phyloP scores from a whole-genome alignment of 1,140 invertebrate species.

The Asobara japonica region DNA sequence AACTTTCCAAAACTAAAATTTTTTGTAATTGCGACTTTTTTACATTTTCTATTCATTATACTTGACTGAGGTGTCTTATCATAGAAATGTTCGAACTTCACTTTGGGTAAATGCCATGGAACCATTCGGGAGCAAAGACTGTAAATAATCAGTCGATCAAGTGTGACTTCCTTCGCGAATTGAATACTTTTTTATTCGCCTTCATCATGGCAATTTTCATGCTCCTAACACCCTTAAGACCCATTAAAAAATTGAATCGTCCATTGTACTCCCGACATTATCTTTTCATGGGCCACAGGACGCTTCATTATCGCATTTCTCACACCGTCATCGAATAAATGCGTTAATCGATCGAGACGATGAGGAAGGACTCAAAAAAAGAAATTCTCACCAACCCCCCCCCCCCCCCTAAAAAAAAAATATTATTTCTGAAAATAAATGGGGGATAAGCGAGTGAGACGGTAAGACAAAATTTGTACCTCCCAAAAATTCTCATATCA shows the following conservation, averaged over 20 bases:
- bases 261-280: conserved; percentile 22
- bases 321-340: conserved; percentile 38
- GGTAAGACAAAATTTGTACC: no score
- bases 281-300: conserved; percentile 27
- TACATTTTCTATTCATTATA: no score
- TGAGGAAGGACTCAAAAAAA: conserved; percentile 21
- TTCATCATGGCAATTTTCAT: not conserved
- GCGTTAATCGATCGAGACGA: conserved; percentile 37
- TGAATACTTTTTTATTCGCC: not conserved
- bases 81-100: no score
- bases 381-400: not conserved
- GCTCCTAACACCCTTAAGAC: not conserved
- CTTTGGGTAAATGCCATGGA: no score
- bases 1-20: no score
- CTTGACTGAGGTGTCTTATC: no score
- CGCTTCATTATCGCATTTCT: conserved; percentile 37
- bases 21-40: no score
- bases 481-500: no score
- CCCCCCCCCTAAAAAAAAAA: not conserved
- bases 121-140: no score
- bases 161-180: no score
- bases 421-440: not conserved
- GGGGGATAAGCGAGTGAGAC: conserved; percentile 19
- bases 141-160: no score
- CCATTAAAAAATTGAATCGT: not conserved